Base-by-base conservation (phyloP, 1,140 invertebrate genomes). In the Nasonia longicornis region DNA sequence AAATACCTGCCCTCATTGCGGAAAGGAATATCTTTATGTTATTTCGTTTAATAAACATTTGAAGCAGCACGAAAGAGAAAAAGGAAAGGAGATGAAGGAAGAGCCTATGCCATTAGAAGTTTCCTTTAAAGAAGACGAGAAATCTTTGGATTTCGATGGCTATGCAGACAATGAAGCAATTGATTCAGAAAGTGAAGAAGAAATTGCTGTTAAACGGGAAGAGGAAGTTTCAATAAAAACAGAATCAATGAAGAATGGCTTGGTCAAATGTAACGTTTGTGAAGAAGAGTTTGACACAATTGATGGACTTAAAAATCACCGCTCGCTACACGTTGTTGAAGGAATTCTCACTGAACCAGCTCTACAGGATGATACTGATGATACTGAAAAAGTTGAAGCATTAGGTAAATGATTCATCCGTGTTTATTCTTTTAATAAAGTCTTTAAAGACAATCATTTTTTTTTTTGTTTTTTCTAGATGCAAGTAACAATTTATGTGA, bases 21-120 rank as follows among this genome's bases (percentile, higher is more conserved):
- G 90, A 14, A 91, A 91, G 82, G 89, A 90, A 52, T 91, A 91
- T 83, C 83, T 90, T n/a, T 91, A 91, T 45, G 86, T 91, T 22
- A 91, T 89, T 71, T 91, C 90, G 3, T 91, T 87, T 75, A 90
- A 87, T 45, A 91, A 91, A 74, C 90, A 91, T 73, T 81, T 91
- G 16, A 90, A 89, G 31, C 89, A 89, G 72, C 90, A 91, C 26
- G 88, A 90, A 64, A 87, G 84, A 31, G 88, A 89, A 35, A 84
- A 87, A 75, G 29, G 11, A 2, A 85, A 85, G 16, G 52, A 86
- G 69, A 10, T 82, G 29, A 86, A 85, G 67, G 84, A 85, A 4
- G 83, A 84, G 1, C 20, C 84, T 16, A 86, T 87, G 84, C 84
- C 86, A 20, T 71, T 87, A 16, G 89, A 89, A 70, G 81, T 86